These are phyloP conservation scores for Drosophila villosipedis DNA, from an alignment of 2,888 invertebrate genomes.

Conservation along the genomic window DNA sequence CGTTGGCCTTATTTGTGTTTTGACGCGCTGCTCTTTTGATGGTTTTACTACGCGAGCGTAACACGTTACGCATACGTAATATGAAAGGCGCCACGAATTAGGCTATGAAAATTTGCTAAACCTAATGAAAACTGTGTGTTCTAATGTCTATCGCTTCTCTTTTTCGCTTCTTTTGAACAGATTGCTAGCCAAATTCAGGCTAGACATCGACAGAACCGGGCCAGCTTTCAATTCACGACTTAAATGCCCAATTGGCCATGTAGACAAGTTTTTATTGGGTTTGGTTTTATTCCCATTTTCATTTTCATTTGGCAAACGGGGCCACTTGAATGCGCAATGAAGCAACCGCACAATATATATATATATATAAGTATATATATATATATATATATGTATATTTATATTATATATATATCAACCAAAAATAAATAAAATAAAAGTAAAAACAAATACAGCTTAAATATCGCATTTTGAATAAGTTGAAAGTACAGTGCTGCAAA, in stretches of 20 bases:
- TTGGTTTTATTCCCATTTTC: conserved; percentile 28
- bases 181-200: conserved; percentile 35
- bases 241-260: conserved; percentile 71
- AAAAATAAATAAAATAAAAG: background rate
- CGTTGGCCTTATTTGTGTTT: conserved; percentile 58
- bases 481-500: conserved; percentile 27
- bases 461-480: conserved; percentile 60
- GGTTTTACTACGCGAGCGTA: conserved; percentile 58
- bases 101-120: conserved; percentile 59
- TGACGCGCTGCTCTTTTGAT: conserved; percentile 48
- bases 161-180: background rate
- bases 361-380: background rate
- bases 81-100: conserved; percentile 55
- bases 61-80: conserved; percentile 74
- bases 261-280: conserved; percentile 57
- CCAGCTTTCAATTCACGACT: conserved; percentile 42
- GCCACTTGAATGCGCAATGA: conserved; percentile 78
- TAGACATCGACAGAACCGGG: conserved; percentile 17
- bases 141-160: background rate
- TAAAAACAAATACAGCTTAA: conserved; percentile 21
- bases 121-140: conserved; percentile 56
- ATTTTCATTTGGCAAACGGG: conserved; percentile 70
- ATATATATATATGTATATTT: conserved; percentile 10
- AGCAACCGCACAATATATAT: conserved; percentile 39
- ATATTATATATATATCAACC: conserved; percentile 6